Evolutionary conservation across 2,113 vertebrate genomes (phyloP).

Genomic region (Melanerpes formicivorus): DNA sequence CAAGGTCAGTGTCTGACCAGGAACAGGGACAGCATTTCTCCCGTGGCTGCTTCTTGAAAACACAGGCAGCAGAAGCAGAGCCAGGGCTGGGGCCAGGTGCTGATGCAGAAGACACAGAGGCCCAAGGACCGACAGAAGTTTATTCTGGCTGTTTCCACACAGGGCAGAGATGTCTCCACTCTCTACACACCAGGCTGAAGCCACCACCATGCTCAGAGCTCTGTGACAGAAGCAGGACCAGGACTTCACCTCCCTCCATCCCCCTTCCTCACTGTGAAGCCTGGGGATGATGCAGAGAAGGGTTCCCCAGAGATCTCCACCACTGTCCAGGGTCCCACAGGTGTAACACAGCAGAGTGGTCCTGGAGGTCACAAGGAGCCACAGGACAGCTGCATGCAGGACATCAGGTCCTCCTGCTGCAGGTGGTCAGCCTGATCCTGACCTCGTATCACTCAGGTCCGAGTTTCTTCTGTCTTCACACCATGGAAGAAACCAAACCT

Average conservation of each 20-base stretch:
- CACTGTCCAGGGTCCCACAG: neutral
- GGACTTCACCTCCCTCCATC: neutral
- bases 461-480: neutral
- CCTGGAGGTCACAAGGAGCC: neutral
- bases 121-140: slow-evolving; percentile 1
- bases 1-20: fast-evolving
- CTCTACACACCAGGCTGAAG: neutral
- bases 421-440: fast-evolving
- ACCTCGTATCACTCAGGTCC: neutral
- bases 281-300: neutral
- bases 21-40: neutral
- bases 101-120: slow-evolving; percentile 10
- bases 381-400: neutral
- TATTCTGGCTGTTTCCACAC: slow-evolving; percentile 1
- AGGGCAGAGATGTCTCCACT: neutral
- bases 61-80: neutral
- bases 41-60: neutral
- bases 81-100: neutral
- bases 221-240: fast-evolving
- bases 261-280: neutral
- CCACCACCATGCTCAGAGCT: fast-evolving
- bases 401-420: neutral
- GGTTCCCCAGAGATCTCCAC: neutral
- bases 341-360: fast-evolving
- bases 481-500: neutral